phyloP scores from a whole-genome alignment of 92 coral and sea anemone genomes.

The Isaurus tuberculatus region DNA sequence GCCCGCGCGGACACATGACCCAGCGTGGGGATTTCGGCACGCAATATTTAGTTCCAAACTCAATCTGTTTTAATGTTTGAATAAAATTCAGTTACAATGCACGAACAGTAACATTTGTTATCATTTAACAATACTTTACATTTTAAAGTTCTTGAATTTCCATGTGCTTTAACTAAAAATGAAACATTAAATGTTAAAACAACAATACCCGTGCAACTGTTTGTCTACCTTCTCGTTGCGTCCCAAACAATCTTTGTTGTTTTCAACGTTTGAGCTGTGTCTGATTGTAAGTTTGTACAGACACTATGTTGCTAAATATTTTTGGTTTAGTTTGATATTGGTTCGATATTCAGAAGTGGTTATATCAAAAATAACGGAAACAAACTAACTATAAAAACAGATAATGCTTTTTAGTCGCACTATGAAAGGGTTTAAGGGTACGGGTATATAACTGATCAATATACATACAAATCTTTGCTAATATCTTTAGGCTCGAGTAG shows the following conservation, averaged over 20 bases:
- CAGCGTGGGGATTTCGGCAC: not conserved
- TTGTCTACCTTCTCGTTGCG: not conserved
- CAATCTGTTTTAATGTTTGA: not conserved
- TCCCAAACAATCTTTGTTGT: not conserved
- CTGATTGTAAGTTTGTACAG: not conserved
- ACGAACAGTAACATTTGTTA: not conserved
- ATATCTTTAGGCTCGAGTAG: too few species aligned
- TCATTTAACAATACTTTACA: not conserved
- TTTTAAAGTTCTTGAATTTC: not conserved
- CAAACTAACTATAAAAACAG: not conserved
- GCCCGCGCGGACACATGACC: not conserved
- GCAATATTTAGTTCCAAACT: not conserved
- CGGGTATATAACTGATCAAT: not conserved
- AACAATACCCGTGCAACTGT: not conserved
- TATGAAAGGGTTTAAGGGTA: too few species aligned
- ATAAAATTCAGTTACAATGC: not conserved
- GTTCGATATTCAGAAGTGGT: not conserved
- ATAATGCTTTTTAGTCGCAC: not conserved
- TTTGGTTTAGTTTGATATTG: slow-evolving; percentile 1
- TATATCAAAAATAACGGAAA: not conserved
- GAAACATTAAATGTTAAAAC: not conserved
- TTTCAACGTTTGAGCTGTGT: not conserved
- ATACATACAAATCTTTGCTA: not conserved
- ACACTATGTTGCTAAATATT: not conserved
- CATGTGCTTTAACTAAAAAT: not conserved